These are phyloP conservation scores for Apostichopus japonicus DNA, from an alignment of 35 echinoderm and acorn worm genomes.

Conservation along the genomic window DNA sequence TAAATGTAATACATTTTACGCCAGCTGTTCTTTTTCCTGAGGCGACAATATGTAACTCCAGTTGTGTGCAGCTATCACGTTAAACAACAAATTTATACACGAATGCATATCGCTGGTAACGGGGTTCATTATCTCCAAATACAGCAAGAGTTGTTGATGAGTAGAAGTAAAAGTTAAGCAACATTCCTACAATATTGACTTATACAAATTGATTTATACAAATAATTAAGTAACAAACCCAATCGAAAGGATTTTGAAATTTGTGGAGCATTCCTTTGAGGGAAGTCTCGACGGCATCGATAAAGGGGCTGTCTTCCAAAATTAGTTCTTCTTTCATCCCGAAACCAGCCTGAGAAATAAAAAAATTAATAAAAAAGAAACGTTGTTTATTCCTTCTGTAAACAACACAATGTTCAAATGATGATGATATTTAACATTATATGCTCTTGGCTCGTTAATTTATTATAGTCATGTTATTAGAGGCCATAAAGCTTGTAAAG, in stretches of 20 bases:
- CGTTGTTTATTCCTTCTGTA: no score
- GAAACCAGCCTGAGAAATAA: conserved; percentile 37
- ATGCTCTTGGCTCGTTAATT: background rate
- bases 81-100: no score
- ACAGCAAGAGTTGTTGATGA: no score
- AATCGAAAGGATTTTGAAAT: conserved; percentile 46
- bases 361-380: background rate
- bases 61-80: no score
- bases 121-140: no score
- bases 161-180: no score
- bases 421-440: background rate
- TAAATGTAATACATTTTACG: no score
- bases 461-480: background rate
- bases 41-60: no score
- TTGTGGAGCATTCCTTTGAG: conserved; percentile 17
- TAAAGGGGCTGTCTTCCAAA: conserved; percentile 36
- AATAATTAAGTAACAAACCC: conserved; percentile 9
- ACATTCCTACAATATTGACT: no score
- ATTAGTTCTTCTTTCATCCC: conserved; percentile 47
- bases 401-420: background rate
- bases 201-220: no score
- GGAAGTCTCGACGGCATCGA: conserved; percentile 36
- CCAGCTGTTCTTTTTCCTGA: no score
- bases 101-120: no score
- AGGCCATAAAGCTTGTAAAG: background rate